Conservation (phyloP, 2,888 invertebrate species). For the Drosophila acutilabella region DNA sequence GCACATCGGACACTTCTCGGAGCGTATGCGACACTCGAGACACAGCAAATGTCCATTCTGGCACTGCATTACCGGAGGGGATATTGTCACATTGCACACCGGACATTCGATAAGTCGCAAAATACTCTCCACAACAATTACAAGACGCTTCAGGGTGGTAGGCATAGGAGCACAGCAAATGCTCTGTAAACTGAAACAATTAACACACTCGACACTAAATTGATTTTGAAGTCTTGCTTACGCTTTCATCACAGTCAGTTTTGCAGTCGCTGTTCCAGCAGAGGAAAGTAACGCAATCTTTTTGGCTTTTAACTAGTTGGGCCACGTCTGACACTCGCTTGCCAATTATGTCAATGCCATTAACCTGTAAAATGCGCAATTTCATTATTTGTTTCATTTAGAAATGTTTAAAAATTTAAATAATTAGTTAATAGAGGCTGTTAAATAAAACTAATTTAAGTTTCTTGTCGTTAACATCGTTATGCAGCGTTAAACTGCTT, state of each 20-base stretch:
- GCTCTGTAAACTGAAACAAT: constrained; percentile 64
- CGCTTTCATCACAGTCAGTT: constrained; percentile 84
- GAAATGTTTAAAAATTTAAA: background rate
- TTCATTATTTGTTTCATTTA: no score
- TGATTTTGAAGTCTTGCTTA: constrained; percentile 25
- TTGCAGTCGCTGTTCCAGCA: constrained; percentile 86
- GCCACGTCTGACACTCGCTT: constrained; percentile 86
- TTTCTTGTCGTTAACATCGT: constrained; percentile 4
- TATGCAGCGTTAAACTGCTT: constrained; percentile 5
- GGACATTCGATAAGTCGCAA: constrained; percentile 88
- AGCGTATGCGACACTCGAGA: constrained; percentile 87
- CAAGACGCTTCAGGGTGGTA: constrained; percentile 86
- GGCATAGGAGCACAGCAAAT: constrained; percentile 87
- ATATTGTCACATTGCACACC: constrained; percentile 88
- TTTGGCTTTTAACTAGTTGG: constrained; percentile 85
- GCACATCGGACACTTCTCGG: constrained; percentile 88
- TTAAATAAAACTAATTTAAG: background rate
- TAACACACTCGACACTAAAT: background rate
- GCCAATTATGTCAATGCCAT: constrained; percentile 86
- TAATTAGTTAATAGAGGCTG: no score
- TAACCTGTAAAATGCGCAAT: constrained; percentile 85
- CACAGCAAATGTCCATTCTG: constrained; percentile 89
- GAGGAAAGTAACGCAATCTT: constrained; percentile 85
- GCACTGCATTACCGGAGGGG: constrained; percentile 88
- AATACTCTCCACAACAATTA: constrained; percentile 86